Conservation (phyloP, 2,113 vertebrate genomes). For the Proterorhinus semilunaris region DNA sequence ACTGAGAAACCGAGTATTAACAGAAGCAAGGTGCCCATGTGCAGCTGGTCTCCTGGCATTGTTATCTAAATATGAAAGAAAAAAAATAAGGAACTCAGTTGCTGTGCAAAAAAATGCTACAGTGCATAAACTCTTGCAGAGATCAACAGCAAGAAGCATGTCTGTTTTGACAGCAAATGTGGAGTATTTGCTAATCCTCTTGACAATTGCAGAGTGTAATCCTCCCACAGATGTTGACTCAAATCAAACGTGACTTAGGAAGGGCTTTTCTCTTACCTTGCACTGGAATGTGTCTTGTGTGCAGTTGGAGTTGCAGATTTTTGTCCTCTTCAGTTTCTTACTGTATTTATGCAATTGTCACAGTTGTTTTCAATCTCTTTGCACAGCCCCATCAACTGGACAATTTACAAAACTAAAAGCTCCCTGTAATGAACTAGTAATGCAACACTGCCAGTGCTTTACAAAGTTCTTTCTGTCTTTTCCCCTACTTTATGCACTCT, state of each 20-base stretch:
- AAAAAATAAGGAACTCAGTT: not conserved
- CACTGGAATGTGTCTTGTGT: conserved; percentile 1
- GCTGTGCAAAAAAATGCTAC: not conserved
- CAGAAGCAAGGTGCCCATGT: conserved; percentile 10
- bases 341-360: conserved; percentile 1
- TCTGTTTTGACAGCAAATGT: conserved; percentile 11
- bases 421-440: conserved; percentile 18
- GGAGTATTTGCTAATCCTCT: conserved; percentile 36
- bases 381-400: not conserved
- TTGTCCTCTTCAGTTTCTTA: conserved; percentile 17
- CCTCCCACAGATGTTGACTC: conserved; percentile 37
- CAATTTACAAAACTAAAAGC: not conserved
- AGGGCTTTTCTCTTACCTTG: conserved; percentile 45
- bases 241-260: conserved; percentile 17
- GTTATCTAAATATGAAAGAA: conserved; percentile 37
- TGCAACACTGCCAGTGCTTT: conserved; percentile 28
- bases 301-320: not conserved
- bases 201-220: conserved; percentile 37
- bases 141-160: not conserved
- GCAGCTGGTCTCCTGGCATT: conserved; percentile 49
- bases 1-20: conserved; percentile 35
- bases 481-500: conserved; percentile 35
- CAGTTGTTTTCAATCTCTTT: conserved; percentile 1
- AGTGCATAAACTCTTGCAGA: not conserved
- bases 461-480: conserved; percentile 35